phyloP scores from a whole-genome alignment of 2,888 invertebrate genomes.

The Leptogaster cylindrica region DNA sequence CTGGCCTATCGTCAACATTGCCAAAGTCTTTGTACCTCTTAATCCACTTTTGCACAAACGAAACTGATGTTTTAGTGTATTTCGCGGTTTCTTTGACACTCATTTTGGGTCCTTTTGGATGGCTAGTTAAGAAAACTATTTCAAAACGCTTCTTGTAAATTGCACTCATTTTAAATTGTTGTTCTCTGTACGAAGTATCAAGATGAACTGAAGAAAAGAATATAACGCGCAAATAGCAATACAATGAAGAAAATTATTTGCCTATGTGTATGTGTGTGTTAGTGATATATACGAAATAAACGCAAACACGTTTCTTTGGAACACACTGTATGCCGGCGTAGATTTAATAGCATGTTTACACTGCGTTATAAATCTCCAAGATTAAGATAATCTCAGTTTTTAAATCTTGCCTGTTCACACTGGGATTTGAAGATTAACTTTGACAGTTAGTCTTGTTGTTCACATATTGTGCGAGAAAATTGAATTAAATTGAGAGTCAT shows the following conservation, averaged over 20 bases:
- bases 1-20: neutral
- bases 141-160: conserved; percentile 1
- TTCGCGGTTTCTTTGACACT: conserved; percentile 2
- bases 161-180: neutral
- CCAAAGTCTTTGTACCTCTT: neutral
- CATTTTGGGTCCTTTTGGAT: conserved; percentile 6
- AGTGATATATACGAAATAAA: neutral
- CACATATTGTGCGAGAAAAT: no score
- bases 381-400: no score
- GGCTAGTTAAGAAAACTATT: neutral
- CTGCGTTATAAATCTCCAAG: no score
- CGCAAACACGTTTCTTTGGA: neutral
- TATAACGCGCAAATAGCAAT: neutral
- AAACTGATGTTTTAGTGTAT: neutral
- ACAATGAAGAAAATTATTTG: neutral
- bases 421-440: no score
- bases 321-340: neutral
- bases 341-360: no score
- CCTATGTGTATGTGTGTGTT: neutral
- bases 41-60: neutral
- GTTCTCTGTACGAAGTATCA: neutral
- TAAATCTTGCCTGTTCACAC: no score
- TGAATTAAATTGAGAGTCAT: no score
- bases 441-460: no score
- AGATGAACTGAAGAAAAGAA: neutral